These are phyloP conservation scores for Aviceda subcristata DNA, from an alignment of 2,113 vertebrate species.

Conservation along the genomic window DNA sequence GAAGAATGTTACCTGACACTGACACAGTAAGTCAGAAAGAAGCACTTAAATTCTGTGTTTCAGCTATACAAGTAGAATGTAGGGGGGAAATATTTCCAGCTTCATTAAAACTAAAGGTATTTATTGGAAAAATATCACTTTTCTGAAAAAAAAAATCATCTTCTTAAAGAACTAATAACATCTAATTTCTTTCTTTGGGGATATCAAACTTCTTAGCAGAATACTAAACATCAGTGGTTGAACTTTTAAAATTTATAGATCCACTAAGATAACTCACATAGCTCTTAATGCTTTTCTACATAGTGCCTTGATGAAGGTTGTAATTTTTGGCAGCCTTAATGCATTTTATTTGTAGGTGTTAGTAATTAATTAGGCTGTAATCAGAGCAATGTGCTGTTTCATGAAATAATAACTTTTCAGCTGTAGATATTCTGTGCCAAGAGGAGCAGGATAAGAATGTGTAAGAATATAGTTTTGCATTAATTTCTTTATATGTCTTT, in stretches of 20 bases:
- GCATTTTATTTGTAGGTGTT: not conserved
- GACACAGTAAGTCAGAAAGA: not conserved
- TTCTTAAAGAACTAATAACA: not conserved
- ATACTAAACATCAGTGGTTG: not conserved
- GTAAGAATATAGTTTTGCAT: not conserved
- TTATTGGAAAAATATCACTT: not conserved
- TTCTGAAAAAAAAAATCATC: not conserved
- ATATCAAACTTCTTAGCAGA: not conserved
- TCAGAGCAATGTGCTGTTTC: not conserved
- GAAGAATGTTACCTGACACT: not conserved
- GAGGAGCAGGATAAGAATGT: not conserved
- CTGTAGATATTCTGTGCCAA: not conserved
- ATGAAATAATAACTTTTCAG: not conserved
- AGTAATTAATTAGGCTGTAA: not conserved
- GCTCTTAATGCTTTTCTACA: not conserved
- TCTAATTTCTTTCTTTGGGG: not conserved
- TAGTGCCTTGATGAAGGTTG: not conserved
- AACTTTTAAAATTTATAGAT: not conserved
- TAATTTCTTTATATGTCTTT: not conserved
- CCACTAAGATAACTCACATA: not conserved
- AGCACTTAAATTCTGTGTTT: not conserved
- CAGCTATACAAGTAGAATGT: not conserved
- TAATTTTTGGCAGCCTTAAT: not conserved
- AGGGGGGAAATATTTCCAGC: not conserved
- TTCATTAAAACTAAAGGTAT: not conserved